phyloP scores from a whole-genome alignment of 2,797 vertebrate species.

The Anguilla pacifica region DNA sequence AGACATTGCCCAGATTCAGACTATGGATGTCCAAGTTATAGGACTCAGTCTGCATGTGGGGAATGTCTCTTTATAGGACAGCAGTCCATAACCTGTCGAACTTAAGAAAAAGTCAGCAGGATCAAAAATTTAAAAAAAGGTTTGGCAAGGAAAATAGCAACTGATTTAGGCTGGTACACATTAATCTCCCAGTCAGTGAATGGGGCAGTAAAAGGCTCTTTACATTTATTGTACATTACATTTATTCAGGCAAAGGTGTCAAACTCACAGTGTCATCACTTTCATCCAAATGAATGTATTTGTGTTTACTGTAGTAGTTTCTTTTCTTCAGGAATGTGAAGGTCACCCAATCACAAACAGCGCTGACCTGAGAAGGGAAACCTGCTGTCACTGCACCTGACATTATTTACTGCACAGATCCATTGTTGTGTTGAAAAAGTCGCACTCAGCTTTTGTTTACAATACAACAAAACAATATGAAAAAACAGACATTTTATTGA shows the following conservation, averaged over 20 bases:
- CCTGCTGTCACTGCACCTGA: not conserved
- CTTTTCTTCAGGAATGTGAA: constrained; percentile 79
- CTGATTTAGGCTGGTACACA: not conserved
- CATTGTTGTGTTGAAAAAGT: not conserved
- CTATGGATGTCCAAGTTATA: no score
- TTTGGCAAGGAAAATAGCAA: not conserved
- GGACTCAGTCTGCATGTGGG: no score
- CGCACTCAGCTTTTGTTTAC: not conserved
- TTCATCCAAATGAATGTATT: constrained; percentile 81
- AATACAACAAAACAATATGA: not conserved
- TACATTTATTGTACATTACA: not conserved
- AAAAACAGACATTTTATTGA: not conserved
- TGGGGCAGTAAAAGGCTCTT: not conserved
- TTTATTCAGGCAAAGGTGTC: not conserved
- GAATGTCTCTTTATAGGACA: no score
- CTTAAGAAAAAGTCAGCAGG: no score
- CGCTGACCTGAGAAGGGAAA: constrained; percentile 68
- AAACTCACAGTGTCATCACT: constrained; percentile 59
- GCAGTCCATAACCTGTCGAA: no score
- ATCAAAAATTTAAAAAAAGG: no score
- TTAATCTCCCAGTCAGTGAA: not conserved
- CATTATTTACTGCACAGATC: not conserved
- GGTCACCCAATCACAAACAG: constrained; percentile 81
- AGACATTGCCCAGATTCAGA: no score
- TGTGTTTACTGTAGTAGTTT: constrained; percentile 79